Base-by-base conservation (phyloP, 2,888 invertebrate genomes). In the Spialia ferax region DNA sequence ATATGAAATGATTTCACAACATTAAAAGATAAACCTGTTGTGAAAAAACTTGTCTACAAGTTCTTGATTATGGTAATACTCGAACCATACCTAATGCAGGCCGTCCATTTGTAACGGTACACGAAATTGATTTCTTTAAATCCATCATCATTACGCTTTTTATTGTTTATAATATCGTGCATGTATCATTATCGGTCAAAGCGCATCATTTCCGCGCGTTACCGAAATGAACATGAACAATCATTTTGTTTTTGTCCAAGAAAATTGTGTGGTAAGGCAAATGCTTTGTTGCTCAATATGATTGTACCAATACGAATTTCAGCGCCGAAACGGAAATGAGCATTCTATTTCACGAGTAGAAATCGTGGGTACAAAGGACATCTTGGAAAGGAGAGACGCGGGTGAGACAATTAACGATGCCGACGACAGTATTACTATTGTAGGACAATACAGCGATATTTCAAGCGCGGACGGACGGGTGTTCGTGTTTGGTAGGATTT, bases 391-490 rank as follows among this genome's bases (percentile, higher is more conserved):
- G 74, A 82, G 81, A 81, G 79, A 77, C 79, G 77, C 78, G 76
- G 75, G 79, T 79, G 83, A 88, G 86, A 88, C 88, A 91, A 90
- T 92, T 89, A 92, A 89, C 87, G 87, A 81, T 81, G 82, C 80
- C 80, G 90, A 86, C 86, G 91, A 91, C 89, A 89, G 88, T n/a
- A n/a, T 80, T 83, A 72, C 89, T 90, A 88, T 90, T 90, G 89
- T 89, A 85, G 87, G 87, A 90, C 88, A 89, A 88, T 86, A 82
- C 84, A 82, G 87, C 84, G 86, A 89, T 93, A 91, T 91, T 90
- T 91, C 85, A 89, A 85, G 86, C 84, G 81, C 77, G 78, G 84
- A 85, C 83, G 79, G 85, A 82, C 83, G 82, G 83, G 79, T 80
- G 82, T 88, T 86, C 85, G 79, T 80, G 82, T 88, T 86, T 84